Conservation (phyloP, 2,797 vertebrate genomes). For the Pristis pectinata region DNA sequence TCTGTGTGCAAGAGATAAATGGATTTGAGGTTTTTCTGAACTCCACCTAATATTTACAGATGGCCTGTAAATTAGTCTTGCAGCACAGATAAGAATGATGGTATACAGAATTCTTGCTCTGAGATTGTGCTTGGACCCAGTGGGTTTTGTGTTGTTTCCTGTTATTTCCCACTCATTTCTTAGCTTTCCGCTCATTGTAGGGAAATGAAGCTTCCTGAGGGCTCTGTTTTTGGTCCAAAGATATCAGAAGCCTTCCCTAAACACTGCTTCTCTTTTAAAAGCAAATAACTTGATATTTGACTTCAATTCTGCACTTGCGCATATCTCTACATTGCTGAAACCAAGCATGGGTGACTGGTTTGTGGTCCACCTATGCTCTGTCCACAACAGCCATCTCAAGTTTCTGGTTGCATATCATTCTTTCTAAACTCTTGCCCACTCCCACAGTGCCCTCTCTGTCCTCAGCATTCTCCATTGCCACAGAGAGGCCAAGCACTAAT, state of each 20-base stretch:
- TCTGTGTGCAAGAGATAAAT: not conserved
- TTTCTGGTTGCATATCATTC: too few relatives aligned
- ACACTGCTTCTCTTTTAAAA: too few relatives aligned
- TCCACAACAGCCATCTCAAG: too few relatives aligned
- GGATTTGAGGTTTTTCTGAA: not conserved
- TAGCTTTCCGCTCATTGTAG: not conserved
- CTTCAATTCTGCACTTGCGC: not conserved
- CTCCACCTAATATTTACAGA: not conserved
- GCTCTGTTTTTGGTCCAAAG: not conserved
- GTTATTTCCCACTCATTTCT: conserved; percentile 5
- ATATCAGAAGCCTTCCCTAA: not conserved
- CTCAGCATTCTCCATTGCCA: too few relatives aligned
- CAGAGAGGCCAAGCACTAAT: too few relatives aligned
- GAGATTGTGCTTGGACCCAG: not conserved
- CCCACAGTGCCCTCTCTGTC: too few relatives aligned
- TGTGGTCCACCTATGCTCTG: too few relatives aligned
- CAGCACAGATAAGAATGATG: not conserved
- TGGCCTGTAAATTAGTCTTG: not conserved
- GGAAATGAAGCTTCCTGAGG: not conserved
- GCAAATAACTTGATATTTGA: too few relatives aligned
- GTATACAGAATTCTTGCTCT: not conserved
- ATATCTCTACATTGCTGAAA: too few relatives aligned
- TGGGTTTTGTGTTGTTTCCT: not conserved
- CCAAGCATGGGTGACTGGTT: too few relatives aligned
- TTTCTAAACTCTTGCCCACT: too few relatives aligned